Evolutionary conservation across 2,888 invertebrate species (phyloP).

Genomic region (Parnassius orleans): DNA sequence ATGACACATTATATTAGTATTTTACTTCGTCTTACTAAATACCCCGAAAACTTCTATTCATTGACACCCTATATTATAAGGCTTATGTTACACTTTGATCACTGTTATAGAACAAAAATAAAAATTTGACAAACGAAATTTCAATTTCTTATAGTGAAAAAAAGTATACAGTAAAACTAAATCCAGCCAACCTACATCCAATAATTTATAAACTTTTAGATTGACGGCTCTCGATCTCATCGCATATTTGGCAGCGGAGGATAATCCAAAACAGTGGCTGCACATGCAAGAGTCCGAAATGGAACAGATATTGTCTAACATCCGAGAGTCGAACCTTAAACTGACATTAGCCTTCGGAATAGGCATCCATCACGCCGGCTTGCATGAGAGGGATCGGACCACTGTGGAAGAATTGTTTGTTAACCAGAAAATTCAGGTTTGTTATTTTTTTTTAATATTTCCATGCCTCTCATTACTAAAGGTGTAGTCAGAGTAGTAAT

Average conservation of each 20-base stretch:
- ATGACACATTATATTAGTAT: too few relatives aligned
- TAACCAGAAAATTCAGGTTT: constrained; percentile 95
- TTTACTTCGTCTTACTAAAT: too few relatives aligned
- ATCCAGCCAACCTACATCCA: too few relatives aligned
- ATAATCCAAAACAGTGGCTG: constrained; percentile 97
- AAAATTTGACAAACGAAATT: too few relatives aligned
- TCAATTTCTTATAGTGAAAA: too few relatives aligned
- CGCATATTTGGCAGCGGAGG: constrained; percentile 93
- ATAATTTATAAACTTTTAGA: constrained; percentile 57
- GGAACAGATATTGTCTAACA: constrained; percentile 86
- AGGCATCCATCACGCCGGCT: constrained; percentile 98
- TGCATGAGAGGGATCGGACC: constrained; percentile 94
- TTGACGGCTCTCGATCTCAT: constrained; percentile 97
- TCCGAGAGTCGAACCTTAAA: constrained; percentile 94
- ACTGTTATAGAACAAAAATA: too few relatives aligned
- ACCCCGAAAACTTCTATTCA: too few relatives aligned
- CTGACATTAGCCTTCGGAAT: constrained; percentile 98
- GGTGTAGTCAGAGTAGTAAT: too few relatives aligned
- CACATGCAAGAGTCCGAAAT: constrained; percentile 93
- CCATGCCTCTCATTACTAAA: too few relatives aligned
- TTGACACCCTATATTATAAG: too few relatives aligned
- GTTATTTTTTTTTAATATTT: background rate
- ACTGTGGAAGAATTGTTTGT: constrained; percentile 96
- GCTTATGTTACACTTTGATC: too few relatives aligned
- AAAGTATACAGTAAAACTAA: too few relatives aligned